Evolutionary conservation across 2,888 invertebrate genomes (phyloP), one percentile per base, ranked within the genome.

Genomic region (Petrophora chlorosata): DNA sequence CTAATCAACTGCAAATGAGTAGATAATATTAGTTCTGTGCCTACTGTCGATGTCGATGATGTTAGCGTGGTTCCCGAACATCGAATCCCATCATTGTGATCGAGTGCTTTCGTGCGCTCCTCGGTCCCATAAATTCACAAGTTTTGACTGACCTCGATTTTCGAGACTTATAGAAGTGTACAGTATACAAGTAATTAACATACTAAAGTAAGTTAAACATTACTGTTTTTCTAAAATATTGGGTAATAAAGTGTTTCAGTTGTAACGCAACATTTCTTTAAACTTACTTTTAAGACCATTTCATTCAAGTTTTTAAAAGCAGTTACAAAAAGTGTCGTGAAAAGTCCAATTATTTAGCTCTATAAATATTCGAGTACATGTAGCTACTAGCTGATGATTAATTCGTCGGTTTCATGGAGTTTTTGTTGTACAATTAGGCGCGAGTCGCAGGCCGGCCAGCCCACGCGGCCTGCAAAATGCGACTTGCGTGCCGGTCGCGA

Each of bases 361-460:
- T 67, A 70, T 68, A 63, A 66, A 66, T 67, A 29, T 34, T 25
- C 16, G 23, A 45, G 7, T 12, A 12, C 25, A 73, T 66, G 71
- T 71, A 74, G 69, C 76, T 70, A 76, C 60, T 60, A 65, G 61
- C 61, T 63, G 69, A 76, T 85, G 86, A 88, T 87, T 87, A 83
- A 87, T 86, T 82, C 76, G 78, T 75, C 73, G 76, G 76, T 79
- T 84, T 79, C 82, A 82, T 81, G 81, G 74, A 80, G 77, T 80
- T 87, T 86, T 86, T 85, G 85, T 87, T 80, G 65, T 76, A 82
- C 81, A 86, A 86, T 87, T 82, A 87, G 77, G 72, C 63, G 63
- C 56, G 64, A 71, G 71, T 53, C 53, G 65, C 46, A 58, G 56
- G 63, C 56, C 74, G 69, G 75, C 78, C 79, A 74, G 71, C 76